A percentile compares a stretch with the other conserved stretches of the same genome.
These are phyloP conservation scores for Melanocharis versteri DNA, from an alignment of 2,113 vertebrate species.

Conservation along the genomic window DNA sequence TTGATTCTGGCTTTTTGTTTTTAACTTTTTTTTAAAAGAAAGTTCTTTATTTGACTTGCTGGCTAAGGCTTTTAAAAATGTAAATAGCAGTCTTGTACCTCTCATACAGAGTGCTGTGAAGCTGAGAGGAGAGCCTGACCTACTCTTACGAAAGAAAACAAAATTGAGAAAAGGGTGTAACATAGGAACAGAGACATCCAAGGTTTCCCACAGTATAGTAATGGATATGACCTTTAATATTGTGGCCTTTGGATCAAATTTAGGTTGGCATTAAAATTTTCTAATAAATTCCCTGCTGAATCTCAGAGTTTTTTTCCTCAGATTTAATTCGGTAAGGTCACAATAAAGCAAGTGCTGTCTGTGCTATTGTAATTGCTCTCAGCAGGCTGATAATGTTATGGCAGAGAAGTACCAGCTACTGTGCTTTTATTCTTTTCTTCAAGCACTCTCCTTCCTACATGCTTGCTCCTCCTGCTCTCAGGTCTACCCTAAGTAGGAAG, in stretches of 20 bases:
- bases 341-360: conserved; percentile 60
- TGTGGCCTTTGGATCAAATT: conserved; percentile 58
- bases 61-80: conserved; percentile 6
- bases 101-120: not conserved
- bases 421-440: conserved; percentile 56
- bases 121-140: conserved; percentile 13
- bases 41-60: not conserved
- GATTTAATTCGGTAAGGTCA: conserved; percentile 70
- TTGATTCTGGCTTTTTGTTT: not conserved
- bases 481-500: not conserved
- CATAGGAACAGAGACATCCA: conserved; percentile 1
- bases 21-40: not conserved
- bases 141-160: conserved; percentile 1
- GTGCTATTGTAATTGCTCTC: conserved; percentile 69
- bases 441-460: not conserved
- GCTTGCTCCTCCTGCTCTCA: not conserved
- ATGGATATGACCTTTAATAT: conserved; percentile 69
- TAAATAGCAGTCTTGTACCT: not conserved
- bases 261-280: conserved; percentile 67
- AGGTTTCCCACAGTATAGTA: conserved; percentile 29
- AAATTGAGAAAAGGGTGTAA: not conserved
- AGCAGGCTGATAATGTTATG: conserved; percentile 64
- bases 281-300: conserved; percentile 71
- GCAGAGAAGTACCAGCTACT: conserved; percentile 42
- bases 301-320: conserved; percentile 1